Base-by-base conservation (phyloP, 2,113 vertebrate genomes). In the Pterocles gutturalis region DNA sequence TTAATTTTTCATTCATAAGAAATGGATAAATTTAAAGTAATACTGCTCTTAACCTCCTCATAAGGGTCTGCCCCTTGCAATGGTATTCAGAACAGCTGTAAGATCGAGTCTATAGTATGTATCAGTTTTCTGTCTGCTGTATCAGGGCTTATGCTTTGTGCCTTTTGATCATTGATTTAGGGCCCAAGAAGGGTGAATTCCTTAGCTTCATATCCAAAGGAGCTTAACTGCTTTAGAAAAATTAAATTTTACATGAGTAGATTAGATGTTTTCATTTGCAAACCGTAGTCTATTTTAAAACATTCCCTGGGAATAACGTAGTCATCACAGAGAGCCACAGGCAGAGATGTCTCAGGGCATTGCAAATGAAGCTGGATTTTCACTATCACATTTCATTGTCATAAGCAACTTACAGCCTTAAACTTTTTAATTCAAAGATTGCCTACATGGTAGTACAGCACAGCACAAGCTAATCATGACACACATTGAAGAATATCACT, bases 1-100 rank as follows among this genome's bases (percentile, higher is more conserved):
- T 84, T 94, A 78, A 61, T 91, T 87, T 91, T 95, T 92, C 34
- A 57, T 95, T 92, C 61, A 34, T 92, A 91, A 94, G 62, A 96
- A 91, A 76, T 45, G 72, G 53, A 87, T 89, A 89, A 90, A 87
- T 79, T 91, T 58, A 58, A 89, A 95, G 57, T 86, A 80, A 34
- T 72, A 61, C 38, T 76, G 41, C 54, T 89, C 54, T 46, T 82
- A 75, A 84, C 62, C 72, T 93, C 51, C 58, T 89, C 48, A 33
- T 43, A 71, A 79, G 41, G 45, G 55, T 82, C 61, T 85, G 33
- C 33, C 25, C 28, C 31, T 95, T 89, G 36, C 49, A 84, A 0
- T 75, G 31, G 61, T 89, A 87, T 92, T 97, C 73, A 79, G 78
- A 92, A 77, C 65, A 94, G 69, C 83, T 92, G 69, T 71, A 82